These are phyloP conservation scores for Sturnus vulgaris DNA, from an alignment of 2,113 vertebrate genomes.

Conservation along the genomic window DNA sequence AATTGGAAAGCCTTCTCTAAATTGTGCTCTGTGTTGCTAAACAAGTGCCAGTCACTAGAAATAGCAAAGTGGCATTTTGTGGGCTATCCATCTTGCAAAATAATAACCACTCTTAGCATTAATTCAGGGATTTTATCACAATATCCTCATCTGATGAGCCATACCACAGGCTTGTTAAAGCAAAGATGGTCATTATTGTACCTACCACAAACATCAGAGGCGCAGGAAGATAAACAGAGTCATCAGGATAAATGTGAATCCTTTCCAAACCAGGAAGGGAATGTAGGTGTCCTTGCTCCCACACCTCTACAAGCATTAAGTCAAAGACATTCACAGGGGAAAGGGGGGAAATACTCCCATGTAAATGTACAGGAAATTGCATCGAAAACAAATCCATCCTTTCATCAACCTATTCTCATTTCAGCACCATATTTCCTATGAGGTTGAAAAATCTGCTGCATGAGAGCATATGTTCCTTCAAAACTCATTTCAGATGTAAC, in stretches of 20 bases:
- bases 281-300: neutral
- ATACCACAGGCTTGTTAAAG: neutral
- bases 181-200: neutral
- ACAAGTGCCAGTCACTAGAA: slow-evolving; percentile 64
- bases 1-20: slow-evolving; percentile 58
- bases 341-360: neutral
- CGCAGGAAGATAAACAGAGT: neutral
- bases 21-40: slow-evolving; percentile 63
- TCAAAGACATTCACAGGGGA: neutral
- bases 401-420: slow-evolving; percentile 54
- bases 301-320: neutral
- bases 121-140: slow-evolving; percentile 31
- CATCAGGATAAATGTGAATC: neutral
- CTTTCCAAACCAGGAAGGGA: neutral
- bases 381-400: slow-evolving; percentile 38
- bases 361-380: slow-evolving; percentile 39
- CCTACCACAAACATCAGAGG: neutral
- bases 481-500: slow-evolving; percentile 57
- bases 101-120: slow-evolving; percentile 35
- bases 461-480: slow-evolving; percentile 61
- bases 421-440: slow-evolving; percentile 50
- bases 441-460: slow-evolving; percentile 60
- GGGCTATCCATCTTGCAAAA: slow-evolving; percentile 47
- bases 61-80: slow-evolving; percentile 61
- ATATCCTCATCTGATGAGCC: neutral